phyloP scores from a whole-genome alignment of 2,888 invertebrate genomes.

The Eledone cirrhosa region DNA sequence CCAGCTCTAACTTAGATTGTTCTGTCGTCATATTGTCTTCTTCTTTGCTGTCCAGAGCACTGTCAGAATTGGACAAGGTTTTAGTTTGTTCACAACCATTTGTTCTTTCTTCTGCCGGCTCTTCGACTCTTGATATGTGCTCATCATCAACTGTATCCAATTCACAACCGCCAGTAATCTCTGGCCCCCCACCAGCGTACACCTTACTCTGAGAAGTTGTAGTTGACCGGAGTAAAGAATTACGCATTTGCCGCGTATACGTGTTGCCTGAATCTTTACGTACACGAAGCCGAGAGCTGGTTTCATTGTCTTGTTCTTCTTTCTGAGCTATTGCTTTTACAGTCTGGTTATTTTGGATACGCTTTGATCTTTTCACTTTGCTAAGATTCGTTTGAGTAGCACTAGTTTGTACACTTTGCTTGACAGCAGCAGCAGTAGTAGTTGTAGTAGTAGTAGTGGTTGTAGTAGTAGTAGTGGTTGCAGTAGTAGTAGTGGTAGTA shows the following conservation, averaged over 20 bases:
- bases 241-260: slow-evolving; percentile 31
- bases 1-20: too few relatives aligned
- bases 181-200: neutral
- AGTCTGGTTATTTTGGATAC: slow-evolving; percentile 22
- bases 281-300: slow-evolving; percentile 27
- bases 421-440: neutral
- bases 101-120: too few relatives aligned
- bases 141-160: slow-evolving; percentile 11
- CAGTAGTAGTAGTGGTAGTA: neutral
- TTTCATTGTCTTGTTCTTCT: slow-evolving; percentile 28
- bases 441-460: neutral
- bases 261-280: slow-evolving; percentile 34
- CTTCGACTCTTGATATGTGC: neutral
- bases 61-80: too few relatives aligned
- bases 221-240: slow-evolving; percentile 19
- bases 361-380: slow-evolving; percentile 21
- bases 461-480: neutral
- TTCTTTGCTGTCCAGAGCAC: too few relatives aligned
- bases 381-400: slow-evolving; percentile 18
- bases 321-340: neutral
- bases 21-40: too few relatives aligned
- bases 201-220: slow-evolving; percentile 15
- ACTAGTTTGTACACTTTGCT: slow-evolving; percentile 21
- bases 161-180: neutral
- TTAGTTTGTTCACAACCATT: too few relatives aligned